These are phyloP conservation scores for Tromatobia lineatoria DNA, from an alignment of 2,888 invertebrate species.

Conservation along the genomic window DNA sequence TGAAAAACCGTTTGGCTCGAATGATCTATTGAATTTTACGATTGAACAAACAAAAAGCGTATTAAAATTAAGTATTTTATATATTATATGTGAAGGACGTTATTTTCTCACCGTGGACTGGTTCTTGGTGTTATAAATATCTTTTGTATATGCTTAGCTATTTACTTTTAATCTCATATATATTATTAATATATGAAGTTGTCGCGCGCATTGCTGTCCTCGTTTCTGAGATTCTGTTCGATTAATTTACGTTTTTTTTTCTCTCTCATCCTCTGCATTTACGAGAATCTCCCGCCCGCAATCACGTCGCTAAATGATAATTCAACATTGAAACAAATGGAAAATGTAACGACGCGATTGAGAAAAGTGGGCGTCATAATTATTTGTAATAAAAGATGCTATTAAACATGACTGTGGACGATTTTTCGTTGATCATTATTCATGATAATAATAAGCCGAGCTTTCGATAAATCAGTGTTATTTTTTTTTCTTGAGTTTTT, in stretches of 20 bases:
- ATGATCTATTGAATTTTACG: slow-evolving; percentile 58
- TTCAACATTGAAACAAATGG: slow-evolving; percentile 7
- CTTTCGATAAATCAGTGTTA: slow-evolving; percentile 24
- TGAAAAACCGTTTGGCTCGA: slow-evolving; percentile 44
- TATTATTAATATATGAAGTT: slow-evolving; percentile 66
- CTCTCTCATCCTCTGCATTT: slow-evolving; percentile 2
- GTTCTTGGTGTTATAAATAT: slow-evolving; percentile 76
- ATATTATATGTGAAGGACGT: slow-evolving; percentile 70
- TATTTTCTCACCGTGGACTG: slow-evolving; percentile 78
- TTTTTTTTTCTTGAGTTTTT: slow-evolving; percentile 27
- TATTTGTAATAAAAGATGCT: slow-evolving; percentile 55
- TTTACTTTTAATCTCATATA: slow-evolving; percentile 57
- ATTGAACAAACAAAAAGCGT: slow-evolving; percentile 41
- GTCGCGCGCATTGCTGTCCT: slow-evolving; percentile 42
- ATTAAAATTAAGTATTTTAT: slow-evolving; percentile 67
- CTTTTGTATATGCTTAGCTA: slow-evolving; percentile 76
- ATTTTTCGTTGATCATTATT: slow-evolving; percentile 49
- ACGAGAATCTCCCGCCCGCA: slow-evolving; percentile 17
- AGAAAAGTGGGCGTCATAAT: slow-evolving; percentile 13
- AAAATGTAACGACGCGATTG: slow-evolving; percentile 43
- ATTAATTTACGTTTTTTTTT: slow-evolving; percentile 27
- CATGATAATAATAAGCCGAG: slow-evolving; percentile 6
- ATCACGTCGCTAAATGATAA: slow-evolving; percentile 3
- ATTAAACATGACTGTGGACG: slow-evolving; percentile 36
- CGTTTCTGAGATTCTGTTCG: slow-evolving; percentile 32